Base-by-base conservation (phyloP, 1,140 invertebrate genomes). In the Oncopodura yosiiana region DNA sequence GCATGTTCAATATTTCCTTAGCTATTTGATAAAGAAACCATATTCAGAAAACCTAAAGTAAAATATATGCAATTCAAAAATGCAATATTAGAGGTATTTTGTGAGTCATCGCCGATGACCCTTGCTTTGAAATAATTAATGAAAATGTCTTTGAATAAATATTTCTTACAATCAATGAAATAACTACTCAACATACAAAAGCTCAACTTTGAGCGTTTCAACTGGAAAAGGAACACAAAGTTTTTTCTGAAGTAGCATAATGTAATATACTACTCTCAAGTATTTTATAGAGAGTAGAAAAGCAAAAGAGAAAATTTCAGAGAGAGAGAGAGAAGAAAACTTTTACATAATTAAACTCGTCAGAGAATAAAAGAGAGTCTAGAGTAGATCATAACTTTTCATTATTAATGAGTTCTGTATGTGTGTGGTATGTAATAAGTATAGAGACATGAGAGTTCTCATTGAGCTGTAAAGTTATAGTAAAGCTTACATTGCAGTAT, bases 361-460 rank as follows among this genome's bases (percentile, higher is more conserved):
- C 46, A 49, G 38, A 49, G 46, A 49, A 49, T 8, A 14, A 6
- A 14, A 34, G 14, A 49, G 46, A 34, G 27, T 34, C n/a, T n/a
- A n/a, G n/a, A n/a, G 24, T 34, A 49, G 46, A 49, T 49, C 32
- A 49, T 49, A 49, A 49, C 46, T 49, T 49, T 49, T 49, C 46
- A 49, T 49, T 49, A 49, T 49, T 49, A 49, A 49, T 49, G 32
- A 38, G 32, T 37, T 36, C 36, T 34, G 30, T 14, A 8, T 34
- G 6, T 8, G 30, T 34, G 14, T 8, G 30, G 14, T 34, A 6
- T 34, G 6, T 34, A 14, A 8, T 6, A 8, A 8, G 6, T 34
- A 6, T 34, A 6, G 6, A 8, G 30, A 6, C 30, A 6, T 34
- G 6, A 34, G 14, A 34, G 30, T 8, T 8, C 6, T 34, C 30